Base-by-base conservation (phyloP, 2,113 vertebrate genomes). In the Tetrao urogallus region DNA sequence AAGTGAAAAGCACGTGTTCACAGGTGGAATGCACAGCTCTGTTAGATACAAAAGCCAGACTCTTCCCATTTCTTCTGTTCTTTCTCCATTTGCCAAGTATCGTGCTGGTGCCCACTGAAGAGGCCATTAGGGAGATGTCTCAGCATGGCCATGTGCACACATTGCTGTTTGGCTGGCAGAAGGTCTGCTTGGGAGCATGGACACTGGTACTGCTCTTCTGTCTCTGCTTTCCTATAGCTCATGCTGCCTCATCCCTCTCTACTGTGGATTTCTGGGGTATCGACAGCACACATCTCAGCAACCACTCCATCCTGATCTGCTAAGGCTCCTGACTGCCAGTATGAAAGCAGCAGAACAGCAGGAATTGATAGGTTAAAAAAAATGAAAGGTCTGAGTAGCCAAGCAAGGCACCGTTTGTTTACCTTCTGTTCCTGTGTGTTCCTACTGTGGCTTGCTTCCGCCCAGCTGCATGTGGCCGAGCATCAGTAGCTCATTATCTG, bases 401-500 rank as follows among this genome's bases (percentile, higher is more conserved):
- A 40, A 69, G 73, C 65, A 81, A 81, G 64, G 76, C 65, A n/a
- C 18, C 24, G 42, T 66, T 86, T 69, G 7, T 77, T 90, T 78
- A 28, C 91, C 77, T 94, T 90, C 91, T 88, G 73, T 88, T 92
- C 77, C 66, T 81, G 67, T 70, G 86, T 81, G 42, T 34, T 81
- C 50, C 45, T 92, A 38, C 57, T 45, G 83, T 8, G 56, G n/a
- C 42, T 67, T 74, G 60, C 79, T 79, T 81, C 40, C 88, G 66
- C 81, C 61, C 56, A 24, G 32, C 43, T 57, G 60, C 85, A 20
- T 5, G 38, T 45, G 52, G 13, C 47, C 71, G 11, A 84, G 60
- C 88, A 83, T 54, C 76, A 11, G n/a, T 19, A 27, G 27, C 32
- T 71, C 86, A 24, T 71, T 75, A 21, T 3, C 82, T 48, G 2